Evolutionary conservation across 2,888 invertebrate species (phyloP).

Genomic region (Osedax frankpressi): DNA sequence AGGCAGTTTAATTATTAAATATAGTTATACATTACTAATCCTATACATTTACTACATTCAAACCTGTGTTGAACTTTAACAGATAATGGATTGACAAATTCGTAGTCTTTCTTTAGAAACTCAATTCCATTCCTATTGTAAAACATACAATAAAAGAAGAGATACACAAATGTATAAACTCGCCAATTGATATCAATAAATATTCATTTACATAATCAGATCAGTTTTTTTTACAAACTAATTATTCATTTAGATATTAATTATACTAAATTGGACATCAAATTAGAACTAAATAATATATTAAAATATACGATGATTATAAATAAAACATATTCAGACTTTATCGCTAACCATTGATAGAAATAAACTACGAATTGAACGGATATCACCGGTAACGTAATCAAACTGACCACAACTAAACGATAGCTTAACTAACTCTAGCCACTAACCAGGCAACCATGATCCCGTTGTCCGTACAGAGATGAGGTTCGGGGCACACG

Average conservation of each 20-base stretch:
- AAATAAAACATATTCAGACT: constrained; percentile 8
- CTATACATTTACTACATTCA: no score
- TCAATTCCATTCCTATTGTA: constrained; percentile 69
- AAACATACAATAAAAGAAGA: background rate
- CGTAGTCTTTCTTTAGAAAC: constrained; percentile 52
- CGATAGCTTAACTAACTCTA: background rate
- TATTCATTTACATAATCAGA: no score
- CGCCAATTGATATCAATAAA: background rate
- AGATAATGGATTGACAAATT: constrained; percentile 52
- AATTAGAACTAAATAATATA: no score
- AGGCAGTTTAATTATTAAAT: background rate
- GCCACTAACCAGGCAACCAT: constrained; percentile 76
- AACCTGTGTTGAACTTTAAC: constrained; percentile 54
- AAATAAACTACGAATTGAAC: background rate
- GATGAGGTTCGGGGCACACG: constrained; percentile 63
- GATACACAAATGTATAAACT: background rate
- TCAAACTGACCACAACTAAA: background rate
- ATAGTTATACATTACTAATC: background rate
- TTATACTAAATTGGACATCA: background rate
- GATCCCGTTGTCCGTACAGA: constrained; percentile 93
- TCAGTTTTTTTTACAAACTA: no score
- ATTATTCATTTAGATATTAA: constrained; percentile 4
- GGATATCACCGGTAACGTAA: background rate
- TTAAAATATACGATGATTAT: no score
- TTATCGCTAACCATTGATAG: background rate